Evolutionary conservation across 2,888 invertebrate species (phyloP), one percentile per base, ranked within the genome.

Genomic region (Trissolcus brochymenae): DNA sequence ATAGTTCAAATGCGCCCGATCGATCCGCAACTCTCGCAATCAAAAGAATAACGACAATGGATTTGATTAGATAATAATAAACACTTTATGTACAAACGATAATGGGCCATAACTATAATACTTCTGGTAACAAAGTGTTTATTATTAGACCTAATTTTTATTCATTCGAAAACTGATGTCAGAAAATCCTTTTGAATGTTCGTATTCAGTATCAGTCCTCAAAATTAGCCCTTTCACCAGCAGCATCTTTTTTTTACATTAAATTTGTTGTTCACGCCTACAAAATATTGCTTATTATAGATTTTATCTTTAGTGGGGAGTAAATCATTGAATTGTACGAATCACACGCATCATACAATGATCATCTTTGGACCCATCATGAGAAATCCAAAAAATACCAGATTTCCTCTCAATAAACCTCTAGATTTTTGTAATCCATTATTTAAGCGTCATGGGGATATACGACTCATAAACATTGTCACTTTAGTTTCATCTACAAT

Each of bases 311-410:
- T 73, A 79, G 64, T 76, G 62, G 79, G 71, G 71, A 78, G 68
- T 78, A 35, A 35, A 72, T 59, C 76, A 72, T 64, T 81, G 74
- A 56, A 50, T 72, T 25, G 71, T 55, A 76, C 55, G 73, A 76
- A 77, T 62, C 72, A 75, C 80, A 78, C 81, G 76, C 76, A 83
- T 82, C 82, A 81, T 83, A 85, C 81, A 84, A 84, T 82, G 82
- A 87, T 81, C 82, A 84, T 79, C 76, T 84, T 87, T 88, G 87
- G 87, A 87, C 87, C 88, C 87, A 80, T 84, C 82, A 82, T 83
- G 81, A 85, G 84, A 86, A 86, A 86, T 87, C 85, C 82, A 83
- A 85, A 82, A 82, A 82, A 82, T 78, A 80, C 68, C 79, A 71
- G 72, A 71, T 67, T 76, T 78, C 66, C 66, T 61, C 67, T 56